These are phyloP conservation scores for Aradophagus sp. DNA, from an alignment of 1,140 invertebrate species.

Conservation along the genomic window DNA sequence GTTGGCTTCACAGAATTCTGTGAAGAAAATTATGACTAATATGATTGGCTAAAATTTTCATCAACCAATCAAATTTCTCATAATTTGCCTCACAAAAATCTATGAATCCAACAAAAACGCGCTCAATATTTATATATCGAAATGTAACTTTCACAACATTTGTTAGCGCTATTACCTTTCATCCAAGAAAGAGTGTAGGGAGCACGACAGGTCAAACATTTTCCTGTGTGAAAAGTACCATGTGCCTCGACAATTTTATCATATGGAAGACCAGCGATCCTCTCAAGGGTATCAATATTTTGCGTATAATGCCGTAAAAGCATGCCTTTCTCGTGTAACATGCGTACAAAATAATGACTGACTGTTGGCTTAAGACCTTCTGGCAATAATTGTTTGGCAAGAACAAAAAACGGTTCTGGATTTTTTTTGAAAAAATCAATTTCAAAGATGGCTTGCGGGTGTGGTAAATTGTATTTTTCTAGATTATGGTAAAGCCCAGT, in stretches of 20 bases:
- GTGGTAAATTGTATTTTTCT: constrained; percentile 91
- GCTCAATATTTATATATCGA: too few relatives aligned
- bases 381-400: constrained; percentile 91
- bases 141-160: constrained; percentile 36
- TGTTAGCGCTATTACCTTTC: constrained; percentile 76
- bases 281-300: constrained; percentile 95
- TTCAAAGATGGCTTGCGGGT: constrained; percentile 97
- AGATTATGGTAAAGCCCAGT: constrained; percentile 95
- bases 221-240: constrained; percentile 92
- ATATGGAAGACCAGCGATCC: constrained; percentile 87
- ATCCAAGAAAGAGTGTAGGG: constrained; percentile 89
- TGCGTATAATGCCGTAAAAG: constrained; percentile 91
- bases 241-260: constrained; percentile 95
- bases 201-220: constrained; percentile 86
- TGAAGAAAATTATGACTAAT: too few relatives aligned
- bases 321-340: constrained; percentile 85
- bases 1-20: too few relatives aligned
- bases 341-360: constrained; percentile 88
- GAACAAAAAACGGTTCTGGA: constrained; percentile 89
- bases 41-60: too few relatives aligned
- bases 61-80: too few relatives aligned
- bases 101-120: too few relatives aligned
- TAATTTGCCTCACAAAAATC: too few relatives aligned
- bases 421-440: constrained; percentile 87
- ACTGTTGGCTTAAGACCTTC: constrained; percentile 87